Base-by-base conservation (phyloP, 1,140 invertebrate species). In the Mycetomoellerius zeteki region DNA sequence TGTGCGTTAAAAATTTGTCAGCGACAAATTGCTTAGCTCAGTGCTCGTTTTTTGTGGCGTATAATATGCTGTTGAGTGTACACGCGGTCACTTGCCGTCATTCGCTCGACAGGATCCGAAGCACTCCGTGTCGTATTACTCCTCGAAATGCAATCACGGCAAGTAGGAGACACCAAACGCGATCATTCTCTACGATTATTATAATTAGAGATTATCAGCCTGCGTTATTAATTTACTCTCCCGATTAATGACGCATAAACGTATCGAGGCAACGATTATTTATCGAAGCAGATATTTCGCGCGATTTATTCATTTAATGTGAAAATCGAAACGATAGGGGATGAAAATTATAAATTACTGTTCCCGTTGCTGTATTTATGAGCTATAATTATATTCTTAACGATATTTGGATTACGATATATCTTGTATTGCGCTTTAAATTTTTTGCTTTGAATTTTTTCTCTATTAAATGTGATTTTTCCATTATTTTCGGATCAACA, bases 231-330 rank as follows among this genome's bases (percentile, higher is more conserved):
- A 69, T 69, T 69, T 50, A 69, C 65, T 69, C 65, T 69, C 37
- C 6, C 37, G 65, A 69, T 69, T 69, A 69, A 69, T 69, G 65
- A 69, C 37, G 65, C 65, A 21, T 69, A 69, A 69, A 69, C 65
- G 43, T 69, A 69, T 69, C 65, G 37, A 69, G 12, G 65, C 65
- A 69, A 69, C 65, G 65, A 47, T 69, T 69, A 69, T 69, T 69
- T 69, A 69, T 69, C 43, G 37, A 69, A 69, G 65, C 65, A 69
- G 65, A 69, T 69, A 69, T 69, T 69, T 69, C 65, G 37, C 21
- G 14, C 21, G 65, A 50, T 69, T 69, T 65, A 67, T 67, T 67
- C 64, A 37, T 67, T 67, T 69, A 69, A 69, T 50, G 65, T 50
- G 65, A 5, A 69, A 69, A 69, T 47, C 37, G 21, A 47, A 47